Percentiles rank a stretch among this genome's conserved stretches.
phyloP scores from a whole-genome alignment of 2,888 invertebrate genomes.

The Gymnoscelis rufifasciata region DNA sequence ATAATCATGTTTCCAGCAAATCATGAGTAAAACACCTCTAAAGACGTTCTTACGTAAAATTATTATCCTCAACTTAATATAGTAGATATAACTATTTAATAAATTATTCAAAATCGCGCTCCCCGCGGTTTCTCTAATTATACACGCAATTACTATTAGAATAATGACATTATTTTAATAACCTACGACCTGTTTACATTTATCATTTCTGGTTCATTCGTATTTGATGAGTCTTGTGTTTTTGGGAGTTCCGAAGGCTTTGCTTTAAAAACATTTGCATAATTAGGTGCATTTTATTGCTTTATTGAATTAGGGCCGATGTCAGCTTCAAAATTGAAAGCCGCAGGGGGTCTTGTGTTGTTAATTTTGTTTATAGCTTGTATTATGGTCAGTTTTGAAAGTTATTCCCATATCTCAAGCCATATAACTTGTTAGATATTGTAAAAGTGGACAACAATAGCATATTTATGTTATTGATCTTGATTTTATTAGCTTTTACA shows the following conservation, averaged over 20 bases:
- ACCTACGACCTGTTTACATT: slow-evolving; percentile 46
- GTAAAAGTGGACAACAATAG: slow-evolving; percentile 67
- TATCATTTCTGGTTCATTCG: slow-evolving; percentile 59
- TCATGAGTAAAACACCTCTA: slow-evolving; percentile 12
- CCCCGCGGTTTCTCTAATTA: slow-evolving; percentile 50
- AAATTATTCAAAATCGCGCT: slow-evolving; percentile 36
- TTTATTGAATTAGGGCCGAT: slow-evolving; percentile 79
- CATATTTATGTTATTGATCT: slow-evolving; percentile 68
- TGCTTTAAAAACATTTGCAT: slow-evolving; percentile 76
- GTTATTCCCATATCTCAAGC: slow-evolving; percentile 68
- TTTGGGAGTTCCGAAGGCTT: slow-evolving; percentile 61
- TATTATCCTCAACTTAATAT: slow-evolving; percentile 22
- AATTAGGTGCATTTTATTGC: slow-evolving; percentile 80
- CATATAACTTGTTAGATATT: slow-evolving; percentile 70
- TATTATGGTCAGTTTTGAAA: slow-evolving; percentile 73
- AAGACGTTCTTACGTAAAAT: slow-evolving; percentile 24
- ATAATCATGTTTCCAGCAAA: slow-evolving; percentile 3
- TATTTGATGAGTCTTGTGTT: slow-evolving; percentile 66
- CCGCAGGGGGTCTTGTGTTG: slow-evolving; percentile 75
- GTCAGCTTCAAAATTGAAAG: slow-evolving; percentile 77
- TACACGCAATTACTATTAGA: slow-evolving; percentile 52
- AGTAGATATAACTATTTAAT: slow-evolving; percentile 29
- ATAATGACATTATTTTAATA: slow-evolving; percentile 58
- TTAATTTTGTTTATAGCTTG: slow-evolving; percentile 79
- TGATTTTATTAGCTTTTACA: slow-evolving; percentile 57